Percentiles rank a stretch among this genome's conserved stretches.
phyloP scores from a whole-genome alignment of 2,888 invertebrate species.

The Hypolimnas misippus region DNA sequence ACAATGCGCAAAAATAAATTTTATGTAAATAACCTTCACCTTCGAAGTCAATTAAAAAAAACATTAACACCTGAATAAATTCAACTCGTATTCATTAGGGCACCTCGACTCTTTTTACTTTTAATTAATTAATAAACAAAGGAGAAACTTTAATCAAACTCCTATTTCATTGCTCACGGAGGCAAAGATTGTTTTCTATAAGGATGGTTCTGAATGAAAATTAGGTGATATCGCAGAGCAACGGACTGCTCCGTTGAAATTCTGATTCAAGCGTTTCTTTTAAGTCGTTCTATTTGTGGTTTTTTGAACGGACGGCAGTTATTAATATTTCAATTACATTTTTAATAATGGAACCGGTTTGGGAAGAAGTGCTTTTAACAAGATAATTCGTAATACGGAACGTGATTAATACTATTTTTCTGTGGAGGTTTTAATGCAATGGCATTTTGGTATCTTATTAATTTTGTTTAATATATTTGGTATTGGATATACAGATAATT shows the following conservation, averaged over 20 bases:
- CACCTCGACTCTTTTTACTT: not conserved
- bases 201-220: constrained; percentile 22
- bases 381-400: not conserved
- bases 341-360: not conserved
- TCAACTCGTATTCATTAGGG: not conserved
- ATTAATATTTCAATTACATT: not conserved
- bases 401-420: not conserved
- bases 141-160: constrained; percentile 3
- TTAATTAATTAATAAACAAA: not conserved
- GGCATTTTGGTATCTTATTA: too few relatives aligned
- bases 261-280: constrained; percentile 11
- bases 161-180: not conserved
- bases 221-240: constrained; percentile 12
- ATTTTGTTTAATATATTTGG: too few relatives aligned
- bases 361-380: not conserved
- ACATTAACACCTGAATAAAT: not conserved
- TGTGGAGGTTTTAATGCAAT: too few relatives aligned
- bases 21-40: too few relatives aligned
- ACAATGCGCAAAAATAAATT: too few relatives aligned
- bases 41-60: not conserved
- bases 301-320: constrained; percentile 1
- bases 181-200: constrained; percentile 10
- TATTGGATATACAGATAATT: too few relatives aligned
- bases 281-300: constrained; percentile 15
- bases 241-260: constrained; percentile 12